These are phyloP conservation scores for Pachymerium ferrugineum DNA, from an alignment of 2,888 invertebrate genomes.

Conservation along the genomic window DNA sequence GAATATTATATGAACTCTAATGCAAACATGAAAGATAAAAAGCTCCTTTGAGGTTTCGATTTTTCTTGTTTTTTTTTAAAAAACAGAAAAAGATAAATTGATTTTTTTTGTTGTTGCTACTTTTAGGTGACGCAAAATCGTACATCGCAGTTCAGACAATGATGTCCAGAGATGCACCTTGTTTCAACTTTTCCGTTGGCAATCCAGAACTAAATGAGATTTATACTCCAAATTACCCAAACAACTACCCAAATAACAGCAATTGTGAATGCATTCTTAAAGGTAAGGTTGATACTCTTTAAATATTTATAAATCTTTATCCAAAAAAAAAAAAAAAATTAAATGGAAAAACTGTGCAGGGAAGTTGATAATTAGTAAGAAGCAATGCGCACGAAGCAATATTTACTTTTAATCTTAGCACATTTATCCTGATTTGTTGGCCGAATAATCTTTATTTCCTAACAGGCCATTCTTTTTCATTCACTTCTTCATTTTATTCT, in stretches of 20 bases:
- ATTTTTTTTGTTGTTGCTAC: not conserved
- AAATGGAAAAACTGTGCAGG: too few species aligned
- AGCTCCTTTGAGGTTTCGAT: not conserved
- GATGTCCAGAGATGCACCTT: conserved; percentile 41
- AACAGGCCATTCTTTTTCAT: not conserved
- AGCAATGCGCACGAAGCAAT: not conserved
- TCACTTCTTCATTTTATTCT: not conserved
- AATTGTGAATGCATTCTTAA: conserved; percentile 61
- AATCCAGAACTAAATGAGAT: conserved; percentile 58
- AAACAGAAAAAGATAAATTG: not conserved
- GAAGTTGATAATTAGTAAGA: not conserved
- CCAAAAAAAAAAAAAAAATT: too few species aligned
- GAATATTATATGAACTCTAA: not conserved
- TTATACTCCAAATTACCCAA: conserved; percentile 65
- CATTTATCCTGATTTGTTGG: not conserved
- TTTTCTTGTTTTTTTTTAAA: too few species aligned
- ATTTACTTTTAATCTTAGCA: not conserved
- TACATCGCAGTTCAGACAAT: not conserved
- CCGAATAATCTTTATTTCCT: not conserved
- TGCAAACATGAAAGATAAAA: not conserved
- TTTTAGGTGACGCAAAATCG: not conserved
- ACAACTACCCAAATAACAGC: conserved; percentile 60
- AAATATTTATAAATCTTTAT: too few species aligned
- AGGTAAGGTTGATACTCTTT: conserved; percentile 53
- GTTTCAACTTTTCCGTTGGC: conserved; percentile 57